Percentiles rank a stretch among this genome's conserved stretches.
phyloP scores from a whole-genome alignment of 2,113 vertebrate species.

The Salvelinus fontinalis region DNA sequence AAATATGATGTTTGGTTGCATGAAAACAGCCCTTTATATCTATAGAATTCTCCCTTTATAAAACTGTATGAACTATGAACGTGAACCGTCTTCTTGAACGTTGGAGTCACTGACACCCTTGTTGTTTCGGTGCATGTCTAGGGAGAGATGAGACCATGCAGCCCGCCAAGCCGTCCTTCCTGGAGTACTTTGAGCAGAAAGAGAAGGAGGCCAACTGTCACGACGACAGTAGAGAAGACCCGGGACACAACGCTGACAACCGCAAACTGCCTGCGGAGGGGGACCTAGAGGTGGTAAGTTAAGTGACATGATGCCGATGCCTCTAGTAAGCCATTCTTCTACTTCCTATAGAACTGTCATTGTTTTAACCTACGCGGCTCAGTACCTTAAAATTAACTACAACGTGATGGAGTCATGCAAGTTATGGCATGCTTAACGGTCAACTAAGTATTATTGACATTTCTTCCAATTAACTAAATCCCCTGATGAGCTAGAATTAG shows the following conservation, averaged over 20 bases:
- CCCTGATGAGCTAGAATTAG: not conserved
- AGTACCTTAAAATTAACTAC: too few species aligned
- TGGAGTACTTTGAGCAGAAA: constrained; percentile 97
- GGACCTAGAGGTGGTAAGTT: constrained; percentile 90
- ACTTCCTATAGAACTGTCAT: too few species aligned
- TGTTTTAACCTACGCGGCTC: too few species aligned
- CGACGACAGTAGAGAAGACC: constrained; percentile 68
- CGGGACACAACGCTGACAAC: constrained; percentile 73
- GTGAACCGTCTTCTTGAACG: not conserved
- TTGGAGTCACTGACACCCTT: not conserved
- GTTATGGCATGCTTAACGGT: too few species aligned
- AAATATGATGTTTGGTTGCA: not conserved
- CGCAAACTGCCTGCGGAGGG: constrained; percentile 85
- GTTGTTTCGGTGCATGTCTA: constrained; percentile 60
- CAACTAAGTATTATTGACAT: too few species aligned
- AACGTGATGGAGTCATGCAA: too few species aligned
- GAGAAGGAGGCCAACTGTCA: constrained; percentile 88
- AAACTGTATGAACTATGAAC: not conserved
- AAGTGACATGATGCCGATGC: too few species aligned
- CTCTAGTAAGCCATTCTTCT: too few species aligned
- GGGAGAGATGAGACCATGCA: constrained; percentile 87
- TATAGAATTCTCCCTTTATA: not conserved
- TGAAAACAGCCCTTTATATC: not conserved
- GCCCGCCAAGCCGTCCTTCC: constrained; percentile 88
- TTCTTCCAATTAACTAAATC: not conserved